phyloP scores from a whole-genome alignment of 2,113 vertebrate genomes.

The Phylloscopus whistleri region DNA sequence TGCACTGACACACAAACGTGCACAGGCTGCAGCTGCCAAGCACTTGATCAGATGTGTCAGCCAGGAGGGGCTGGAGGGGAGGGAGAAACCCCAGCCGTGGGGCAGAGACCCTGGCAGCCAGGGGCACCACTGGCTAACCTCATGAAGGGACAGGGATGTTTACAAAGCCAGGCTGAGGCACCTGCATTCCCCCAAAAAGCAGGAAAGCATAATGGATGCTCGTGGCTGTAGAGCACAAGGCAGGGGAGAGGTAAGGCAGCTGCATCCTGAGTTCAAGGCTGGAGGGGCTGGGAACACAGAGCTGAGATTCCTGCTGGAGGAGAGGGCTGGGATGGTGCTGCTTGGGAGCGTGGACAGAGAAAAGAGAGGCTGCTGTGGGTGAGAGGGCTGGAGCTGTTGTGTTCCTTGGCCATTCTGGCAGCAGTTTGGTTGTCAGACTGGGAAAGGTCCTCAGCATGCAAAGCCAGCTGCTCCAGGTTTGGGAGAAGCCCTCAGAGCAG shows the following conservation, averaged over 20 bases:
- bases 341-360: rapidly evolving
- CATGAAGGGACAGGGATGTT: neutral
- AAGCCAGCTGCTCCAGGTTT: neutral
- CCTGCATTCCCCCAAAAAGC: neutral
- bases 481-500: neutral
- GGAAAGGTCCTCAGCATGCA: neutral
- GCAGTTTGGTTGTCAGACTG: neutral
- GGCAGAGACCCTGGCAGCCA: neutral
- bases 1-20: neutral
- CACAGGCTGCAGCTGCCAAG: neutral
- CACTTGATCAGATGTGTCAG: neutral
- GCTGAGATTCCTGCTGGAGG: neutral
- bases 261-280: neutral
- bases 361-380: neutral
- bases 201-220: neutral
- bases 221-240: rapidly evolving
- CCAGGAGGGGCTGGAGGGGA: neutral
- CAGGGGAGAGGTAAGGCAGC: neutral
- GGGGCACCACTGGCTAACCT: neutral
- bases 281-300: neutral
- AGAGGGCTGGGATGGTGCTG: neutral
- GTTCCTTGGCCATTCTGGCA: neutral
- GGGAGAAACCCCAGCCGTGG: rapidly evolving
- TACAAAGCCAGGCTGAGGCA: neutral
- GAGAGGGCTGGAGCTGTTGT: neutral